Conservation (phyloP, 1,140 invertebrate species). For the Amyelois transitella region DNA sequence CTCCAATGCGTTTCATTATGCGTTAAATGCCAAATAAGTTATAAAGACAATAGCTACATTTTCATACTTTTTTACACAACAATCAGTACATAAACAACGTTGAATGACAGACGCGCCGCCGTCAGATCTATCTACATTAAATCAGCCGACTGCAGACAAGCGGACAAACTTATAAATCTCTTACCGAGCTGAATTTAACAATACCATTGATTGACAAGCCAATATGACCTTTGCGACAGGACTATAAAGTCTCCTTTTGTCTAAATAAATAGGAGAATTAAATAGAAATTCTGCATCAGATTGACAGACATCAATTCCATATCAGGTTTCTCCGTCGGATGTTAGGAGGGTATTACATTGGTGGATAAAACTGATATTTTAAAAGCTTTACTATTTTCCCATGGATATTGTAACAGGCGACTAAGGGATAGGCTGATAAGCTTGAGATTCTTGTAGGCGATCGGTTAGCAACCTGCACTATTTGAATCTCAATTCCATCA, state of each 20-base stretch:
- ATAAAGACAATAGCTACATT: background rate
- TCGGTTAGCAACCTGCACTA: too few species aligned
- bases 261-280: background rate
- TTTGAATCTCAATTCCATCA: too few species aligned
- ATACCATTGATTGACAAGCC: background rate
- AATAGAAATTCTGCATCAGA: conserved; percentile 1
- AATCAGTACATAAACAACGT: background rate
- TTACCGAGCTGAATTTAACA: conserved; percentile 41
- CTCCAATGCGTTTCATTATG: too few species aligned
- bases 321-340: background rate
- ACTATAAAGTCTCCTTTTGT: background rate
- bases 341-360: background rate
- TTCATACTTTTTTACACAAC: background rate
- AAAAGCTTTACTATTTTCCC: background rate
- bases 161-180: conserved; percentile 48
- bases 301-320: conserved; percentile 4
- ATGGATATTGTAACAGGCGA: too few species aligned
- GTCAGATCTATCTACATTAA: conserved; percentile 20
- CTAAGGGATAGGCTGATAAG: too few species aligned
- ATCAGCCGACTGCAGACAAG: conserved; percentile 35
- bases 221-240: background rate
- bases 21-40: background rate
- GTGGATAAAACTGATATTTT: background rate
- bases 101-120: background rate
- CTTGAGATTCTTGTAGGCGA: too few species aligned